Evolutionary conservation across 2,888 invertebrate genomes (phyloP).

Genomic region (Cylloceria caligata): DNA sequence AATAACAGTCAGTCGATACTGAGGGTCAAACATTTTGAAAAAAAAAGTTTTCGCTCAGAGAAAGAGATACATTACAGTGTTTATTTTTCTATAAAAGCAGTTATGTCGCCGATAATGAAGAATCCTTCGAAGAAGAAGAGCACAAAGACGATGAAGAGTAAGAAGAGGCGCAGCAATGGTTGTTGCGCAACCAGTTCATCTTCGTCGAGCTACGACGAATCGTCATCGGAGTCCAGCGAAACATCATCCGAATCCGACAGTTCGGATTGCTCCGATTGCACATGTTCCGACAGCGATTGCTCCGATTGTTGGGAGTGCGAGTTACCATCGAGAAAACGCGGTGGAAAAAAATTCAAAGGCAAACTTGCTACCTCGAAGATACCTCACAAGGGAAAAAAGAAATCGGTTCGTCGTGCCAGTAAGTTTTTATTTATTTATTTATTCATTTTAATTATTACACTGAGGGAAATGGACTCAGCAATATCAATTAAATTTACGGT

Average conservation of each 20-base stretch:
- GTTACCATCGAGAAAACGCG: slow-evolving; percentile 33
- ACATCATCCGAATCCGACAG: slow-evolving; percentile 39
- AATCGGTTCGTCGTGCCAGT: slow-evolving; percentile 62
- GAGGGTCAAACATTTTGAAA: not conserved
- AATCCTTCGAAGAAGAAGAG: slow-evolving; percentile 26
- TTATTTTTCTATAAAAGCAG: slow-evolving; percentile 23
- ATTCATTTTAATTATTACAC: not conserved
- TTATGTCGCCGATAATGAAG: slow-evolving; percentile 55
- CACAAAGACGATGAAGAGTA: not conserved
- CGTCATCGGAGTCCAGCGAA: slow-evolving; percentile 54
- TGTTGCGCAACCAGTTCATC: slow-evolving; percentile 53
- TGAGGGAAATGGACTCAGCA: not conserved
- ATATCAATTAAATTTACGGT: too few relatives aligned
- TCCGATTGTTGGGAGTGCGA: slow-evolving; percentile 59
- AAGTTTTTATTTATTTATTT: slow-evolving; percentile 37
- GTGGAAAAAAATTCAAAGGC: slow-evolving; percentile 51
- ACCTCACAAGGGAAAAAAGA: slow-evolving; percentile 51
- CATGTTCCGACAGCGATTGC: slow-evolving; percentile 56
- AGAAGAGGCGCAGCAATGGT: not conserved
- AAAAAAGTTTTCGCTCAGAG: not conserved
- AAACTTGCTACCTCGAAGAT: slow-evolving; percentile 8
- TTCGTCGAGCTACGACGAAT: slow-evolving; percentile 32
- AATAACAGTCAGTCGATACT: slow-evolving; percentile 6
- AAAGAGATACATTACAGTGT: not conserved
- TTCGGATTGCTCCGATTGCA: slow-evolving; percentile 27